Evolutionary conservation across 2,797 vertebrate genomes (phyloP), one percentile per base, ranked within the genome.

Genomic region (Sebastes minor): DNA sequence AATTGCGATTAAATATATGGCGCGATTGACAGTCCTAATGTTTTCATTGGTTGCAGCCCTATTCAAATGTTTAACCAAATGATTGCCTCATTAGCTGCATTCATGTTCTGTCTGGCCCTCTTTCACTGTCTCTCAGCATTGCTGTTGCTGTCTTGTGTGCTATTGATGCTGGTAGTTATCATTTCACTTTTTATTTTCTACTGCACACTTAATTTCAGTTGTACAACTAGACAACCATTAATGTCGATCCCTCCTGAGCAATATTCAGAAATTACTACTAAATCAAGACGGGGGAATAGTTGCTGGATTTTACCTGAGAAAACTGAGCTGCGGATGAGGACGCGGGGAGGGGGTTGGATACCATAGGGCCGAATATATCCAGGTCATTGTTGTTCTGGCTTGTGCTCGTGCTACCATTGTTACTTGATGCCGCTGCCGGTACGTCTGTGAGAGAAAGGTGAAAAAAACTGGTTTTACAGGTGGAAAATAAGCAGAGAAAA

Each of bases 331-430:
- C 78, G 22, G 93, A 91, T 73, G 93, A 89, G 78, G 95, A 95
- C 27, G 96, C 94, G 8, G 98, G 99, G 86, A 99, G 95, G 76
- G 98, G 98, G 90, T 99, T 99, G 86, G 99, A 99, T 57, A 99
- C 97, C 99, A 99, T 99, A 23, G 99, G 99, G 68, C 98, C 99
- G 11, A 99, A 99, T 94, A 99, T 99, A 94, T 99, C 98, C 91
- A 99, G 93, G 93, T 99, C 98, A 80, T 97, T 97, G 91, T 97
- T 94, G 93, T 97, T 95, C 12, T 97, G 90, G 85, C 95, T 93
- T 82, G 92, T 94, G 74, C 95, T 92, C 67, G 89, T 96, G 84
- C 95, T 92, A 63, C 93, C 96, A 79, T 96, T 97, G 84, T 97
- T 97, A 85, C 96, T 79, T 32, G 95, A 84, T 82, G 95, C 96